These are phyloP conservation scores for Anoplophora glabripennis DNA, from an alignment of 1,140 invertebrate species.

Conservation along the genomic window DNA sequence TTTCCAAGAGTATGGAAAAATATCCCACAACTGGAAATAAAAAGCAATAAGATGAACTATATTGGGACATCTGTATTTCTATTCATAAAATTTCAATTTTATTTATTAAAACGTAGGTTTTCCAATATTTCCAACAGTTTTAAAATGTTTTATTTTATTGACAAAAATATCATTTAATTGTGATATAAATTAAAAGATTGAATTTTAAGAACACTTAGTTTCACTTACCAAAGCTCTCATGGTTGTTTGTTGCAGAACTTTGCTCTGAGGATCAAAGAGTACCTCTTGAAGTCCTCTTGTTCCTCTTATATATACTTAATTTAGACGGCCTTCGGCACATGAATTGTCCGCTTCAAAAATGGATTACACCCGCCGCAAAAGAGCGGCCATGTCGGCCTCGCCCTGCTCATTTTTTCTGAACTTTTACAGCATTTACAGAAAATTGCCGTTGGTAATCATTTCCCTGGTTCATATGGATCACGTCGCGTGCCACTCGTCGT, in stretches of 20 bases:
- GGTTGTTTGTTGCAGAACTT: not conserved
- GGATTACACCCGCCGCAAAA: not conserved
- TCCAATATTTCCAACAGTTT: no score
- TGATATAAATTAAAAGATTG: not conserved
- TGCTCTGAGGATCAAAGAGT: not conserved
- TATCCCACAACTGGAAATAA: no score
- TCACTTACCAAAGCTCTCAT: slow-evolving; percentile 20
- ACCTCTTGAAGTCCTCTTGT: not conserved
- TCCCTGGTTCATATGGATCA: no score
- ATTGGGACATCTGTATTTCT: no score
- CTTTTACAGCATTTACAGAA: slow-evolving; percentile 5
- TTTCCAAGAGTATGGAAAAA: no score
- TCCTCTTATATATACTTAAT: slow-evolving; percentile 2
- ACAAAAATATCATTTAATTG: no score
- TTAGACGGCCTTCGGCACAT: not conserved
- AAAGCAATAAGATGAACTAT: no score
- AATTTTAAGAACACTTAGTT: slow-evolving; percentile 1
- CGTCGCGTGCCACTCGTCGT: no score
- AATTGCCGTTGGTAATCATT: not conserved
- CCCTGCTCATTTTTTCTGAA: slow-evolving; percentile 2
- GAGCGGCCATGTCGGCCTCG: not conserved
- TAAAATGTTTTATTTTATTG: no score
- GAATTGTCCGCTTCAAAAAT: slow-evolving; percentile 3
- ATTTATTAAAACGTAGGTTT: no score
- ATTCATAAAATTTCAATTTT: no score